These are phyloP conservation scores for Mythimna albipuncta DNA, from an alignment of 2,888 invertebrate species.

Conservation along the genomic window DNA sequence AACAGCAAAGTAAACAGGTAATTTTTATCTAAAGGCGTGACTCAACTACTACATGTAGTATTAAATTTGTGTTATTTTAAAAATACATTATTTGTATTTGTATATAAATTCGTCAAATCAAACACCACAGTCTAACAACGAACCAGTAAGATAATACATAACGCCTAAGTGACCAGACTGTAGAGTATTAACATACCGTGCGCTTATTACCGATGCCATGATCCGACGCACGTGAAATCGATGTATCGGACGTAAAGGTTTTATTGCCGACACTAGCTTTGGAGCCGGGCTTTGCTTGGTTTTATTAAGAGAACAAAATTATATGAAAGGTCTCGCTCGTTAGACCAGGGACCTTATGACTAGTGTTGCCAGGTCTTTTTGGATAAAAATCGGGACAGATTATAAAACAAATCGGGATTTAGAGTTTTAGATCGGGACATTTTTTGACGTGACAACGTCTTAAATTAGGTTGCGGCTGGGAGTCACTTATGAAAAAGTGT, in stretches of 20 bases:
- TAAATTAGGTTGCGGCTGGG: no score
- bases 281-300: constrained; percentile 15
- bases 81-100: no score
- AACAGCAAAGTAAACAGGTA: no score
- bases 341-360: neutral
- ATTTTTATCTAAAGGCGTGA: no score
- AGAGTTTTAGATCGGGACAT: no score
- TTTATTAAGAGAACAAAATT: neutral
- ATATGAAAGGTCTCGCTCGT: neutral
- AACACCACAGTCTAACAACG: constrained; percentile 5
- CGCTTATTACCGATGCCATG: constrained; percentile 69
- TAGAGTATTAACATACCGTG: constrained; percentile 61
- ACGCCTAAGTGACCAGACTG: constrained; percentile 41
- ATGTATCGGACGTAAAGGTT: constrained; percentile 57
- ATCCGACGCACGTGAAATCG: constrained; percentile 68
- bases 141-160: constrained; percentile 43
- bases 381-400: no score
- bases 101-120: neutral
- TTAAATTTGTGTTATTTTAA: no score
- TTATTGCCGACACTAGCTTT: constrained; percentile 55
- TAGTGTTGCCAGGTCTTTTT: no score
- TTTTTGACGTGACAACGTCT: no score
- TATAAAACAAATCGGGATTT: no score
- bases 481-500: no score
- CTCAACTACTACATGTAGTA: no score